These are phyloP conservation scores for Batillaria attramentaria DNA, from an alignment of 1,140 invertebrate species.

Conservation along the genomic window DNA sequence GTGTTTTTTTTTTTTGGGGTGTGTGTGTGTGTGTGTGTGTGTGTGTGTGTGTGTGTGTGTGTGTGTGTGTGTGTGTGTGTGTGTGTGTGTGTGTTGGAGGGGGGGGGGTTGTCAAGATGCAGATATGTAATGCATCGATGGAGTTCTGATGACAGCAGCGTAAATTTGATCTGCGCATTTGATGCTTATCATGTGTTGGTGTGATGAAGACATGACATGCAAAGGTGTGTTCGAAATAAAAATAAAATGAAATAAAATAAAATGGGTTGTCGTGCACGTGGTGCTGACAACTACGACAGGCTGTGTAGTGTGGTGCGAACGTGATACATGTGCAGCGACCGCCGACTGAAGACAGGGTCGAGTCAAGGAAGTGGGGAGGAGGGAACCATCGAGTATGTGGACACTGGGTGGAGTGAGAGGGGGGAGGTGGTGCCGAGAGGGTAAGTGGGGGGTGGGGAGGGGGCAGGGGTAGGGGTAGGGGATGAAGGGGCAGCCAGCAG, in stretches of 20 bases:
- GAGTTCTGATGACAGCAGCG: too few species aligned
- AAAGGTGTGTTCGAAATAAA: too few species aligned
- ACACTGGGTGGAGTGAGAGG: neutral
- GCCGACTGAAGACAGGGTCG: neutral
- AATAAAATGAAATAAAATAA: too few species aligned
- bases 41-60: neutral
- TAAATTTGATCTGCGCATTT: too few species aligned
- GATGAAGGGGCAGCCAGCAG: neutral
- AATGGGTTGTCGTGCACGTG: too few species aligned
- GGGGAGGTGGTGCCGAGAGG: neutral
- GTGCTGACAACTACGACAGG: too few species aligned
- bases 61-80: neutral
- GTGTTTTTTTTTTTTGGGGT: too few species aligned
- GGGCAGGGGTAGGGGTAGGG: neutral
- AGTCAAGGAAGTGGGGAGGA: neutral
- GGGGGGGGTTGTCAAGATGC: too few species aligned
- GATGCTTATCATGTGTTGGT: too few species aligned
- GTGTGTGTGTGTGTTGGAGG: conserved; percentile 3
- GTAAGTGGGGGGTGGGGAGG: neutral
- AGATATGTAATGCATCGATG: too few species aligned
- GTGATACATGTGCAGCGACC: conserved; percentile 10
- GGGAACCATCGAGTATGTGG: neutral
- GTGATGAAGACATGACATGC: too few species aligned
- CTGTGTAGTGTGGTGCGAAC: too few species aligned
- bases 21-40: conserved; percentile 15